Conservation (phyloP, 1,140 invertebrate genomes). For the Zaprionus ornatus region DNA sequence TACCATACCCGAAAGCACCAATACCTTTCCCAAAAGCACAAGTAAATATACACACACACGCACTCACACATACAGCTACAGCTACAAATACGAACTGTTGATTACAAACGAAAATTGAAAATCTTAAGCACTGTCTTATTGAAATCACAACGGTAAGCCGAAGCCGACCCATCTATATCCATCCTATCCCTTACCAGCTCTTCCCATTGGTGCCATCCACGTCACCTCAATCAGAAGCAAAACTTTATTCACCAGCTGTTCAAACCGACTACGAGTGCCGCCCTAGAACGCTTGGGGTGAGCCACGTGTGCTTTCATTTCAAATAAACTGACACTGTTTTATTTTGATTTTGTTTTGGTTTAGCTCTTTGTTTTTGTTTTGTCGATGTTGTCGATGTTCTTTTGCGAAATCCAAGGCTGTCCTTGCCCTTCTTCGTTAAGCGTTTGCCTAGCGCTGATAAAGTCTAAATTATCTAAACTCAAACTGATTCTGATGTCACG, state of each 20-base stretch:
- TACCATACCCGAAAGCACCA: background rate
- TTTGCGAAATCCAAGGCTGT: background rate
- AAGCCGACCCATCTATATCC: background rate
- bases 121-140: conserved; percentile 74
- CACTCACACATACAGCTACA: background rate
- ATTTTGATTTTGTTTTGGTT: conserved; percentile 52
- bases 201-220: background rate
- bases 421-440: conserved; percentile 4
- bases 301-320: conserved; percentile 72
- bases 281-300: conserved; percentile 10
- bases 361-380: background rate
- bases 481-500: conserved; percentile 70
- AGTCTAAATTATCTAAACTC: conserved; percentile 77
- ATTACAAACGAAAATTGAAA: conserved; percentile 81
- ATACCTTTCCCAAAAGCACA: background rate
- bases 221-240: conserved; percentile 25
- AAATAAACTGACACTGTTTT: conserved; percentile 76
- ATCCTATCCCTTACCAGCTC: background rate
- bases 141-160: conserved; percentile 49
- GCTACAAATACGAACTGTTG: conserved; percentile 49
- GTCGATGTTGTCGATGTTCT: conserved; percentile 21
- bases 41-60: conserved; percentile 1
- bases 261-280: conserved; percentile 13
- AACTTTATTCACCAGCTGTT: conserved; percentile 55
- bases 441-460: conserved; percentile 51